Conservation (phyloP, 2,113 vertebrate genomes). For the Leuciscus idus region DNA sequence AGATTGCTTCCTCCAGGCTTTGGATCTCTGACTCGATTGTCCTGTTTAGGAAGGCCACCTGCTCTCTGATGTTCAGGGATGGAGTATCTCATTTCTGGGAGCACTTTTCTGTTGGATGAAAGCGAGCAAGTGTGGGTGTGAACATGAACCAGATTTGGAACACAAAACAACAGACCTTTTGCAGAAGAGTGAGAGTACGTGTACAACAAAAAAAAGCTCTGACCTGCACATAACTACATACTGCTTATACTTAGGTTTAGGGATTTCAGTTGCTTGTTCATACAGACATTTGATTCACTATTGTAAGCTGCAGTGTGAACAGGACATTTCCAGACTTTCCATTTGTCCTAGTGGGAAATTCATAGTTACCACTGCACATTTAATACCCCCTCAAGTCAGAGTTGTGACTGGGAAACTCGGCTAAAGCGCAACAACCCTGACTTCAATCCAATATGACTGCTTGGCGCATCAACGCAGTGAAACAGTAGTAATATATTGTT, state of each 20-base stretch:
- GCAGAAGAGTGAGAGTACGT: background rate
- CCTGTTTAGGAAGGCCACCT: slow-evolving; percentile 35
- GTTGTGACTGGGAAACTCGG: too few species aligned
- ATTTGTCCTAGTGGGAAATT: too few species aligned
- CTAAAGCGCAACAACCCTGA: too few species aligned
- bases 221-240: background rate
- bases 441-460: too few species aligned
- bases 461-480: too few species aligned
- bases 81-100: slow-evolving; percentile 13
- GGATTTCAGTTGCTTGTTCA: background rate
- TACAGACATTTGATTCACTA: background rate
- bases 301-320: too few species aligned
- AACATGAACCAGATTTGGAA: slow-evolving; percentile 16
- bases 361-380: too few species aligned
- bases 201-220: background rate
- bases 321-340: too few species aligned
- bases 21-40: slow-evolving; percentile 43
- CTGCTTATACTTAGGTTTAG: background rate
- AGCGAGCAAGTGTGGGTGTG: slow-evolving; percentile 32
- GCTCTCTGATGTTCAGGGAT: slow-evolving; percentile 29
- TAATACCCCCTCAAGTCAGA: too few species aligned
- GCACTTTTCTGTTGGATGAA: slow-evolving; percentile 36
- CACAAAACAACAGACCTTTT: background rate
- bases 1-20: slow-evolving; percentile 51
- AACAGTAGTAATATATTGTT: too few species aligned